Conservation (phyloP, 2,888 invertebrate species). For the Ectobius pallidus region DNA sequence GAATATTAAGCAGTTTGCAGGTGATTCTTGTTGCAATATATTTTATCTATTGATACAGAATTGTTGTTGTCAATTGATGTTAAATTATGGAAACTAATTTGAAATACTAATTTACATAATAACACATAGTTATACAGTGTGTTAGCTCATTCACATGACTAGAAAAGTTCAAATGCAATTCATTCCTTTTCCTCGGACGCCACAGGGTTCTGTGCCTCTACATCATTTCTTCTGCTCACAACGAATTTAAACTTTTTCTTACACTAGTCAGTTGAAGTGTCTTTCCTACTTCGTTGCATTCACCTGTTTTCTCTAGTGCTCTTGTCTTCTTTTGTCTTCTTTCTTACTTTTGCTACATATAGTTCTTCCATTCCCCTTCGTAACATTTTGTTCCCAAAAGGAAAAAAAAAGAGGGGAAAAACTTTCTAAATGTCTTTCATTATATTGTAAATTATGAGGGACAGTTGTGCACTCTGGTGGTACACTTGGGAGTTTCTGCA, state of each 20-base stretch:
- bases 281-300: background rate
- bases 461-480: slow-evolving; percentile 20
- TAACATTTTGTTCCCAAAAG: slow-evolving; percentile 7
- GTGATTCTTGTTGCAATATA: too few relatives aligned
- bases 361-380: background rate
- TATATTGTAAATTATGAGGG: slow-evolving; percentile 31
- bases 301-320: background rate
- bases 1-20: too few relatives aligned
- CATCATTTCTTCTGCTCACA: background rate
- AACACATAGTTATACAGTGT: too few relatives aligned
- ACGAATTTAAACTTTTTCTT: slow-evolving; percentile 8
- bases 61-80: too few relatives aligned
- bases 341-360: background rate
- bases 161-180: too few relatives aligned
- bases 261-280: background rate
- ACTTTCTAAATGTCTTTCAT: slow-evolving; percentile 29
- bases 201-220: background rate
- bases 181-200: too few relatives aligned
- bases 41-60: too few relatives aligned
- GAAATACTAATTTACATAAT: too few relatives aligned
- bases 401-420: slow-evolving; percentile 9
- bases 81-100: too few relatives aligned
- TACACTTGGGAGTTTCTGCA: slow-evolving; percentile 10
- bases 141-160: too few relatives aligned
- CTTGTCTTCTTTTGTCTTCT: background rate